A percentile compares a stretch with the other conserved stretches of the same genome.
phyloP scores from a whole-genome alignment of 2,888 invertebrate species.

The Amphiduros pacificus region DNA sequence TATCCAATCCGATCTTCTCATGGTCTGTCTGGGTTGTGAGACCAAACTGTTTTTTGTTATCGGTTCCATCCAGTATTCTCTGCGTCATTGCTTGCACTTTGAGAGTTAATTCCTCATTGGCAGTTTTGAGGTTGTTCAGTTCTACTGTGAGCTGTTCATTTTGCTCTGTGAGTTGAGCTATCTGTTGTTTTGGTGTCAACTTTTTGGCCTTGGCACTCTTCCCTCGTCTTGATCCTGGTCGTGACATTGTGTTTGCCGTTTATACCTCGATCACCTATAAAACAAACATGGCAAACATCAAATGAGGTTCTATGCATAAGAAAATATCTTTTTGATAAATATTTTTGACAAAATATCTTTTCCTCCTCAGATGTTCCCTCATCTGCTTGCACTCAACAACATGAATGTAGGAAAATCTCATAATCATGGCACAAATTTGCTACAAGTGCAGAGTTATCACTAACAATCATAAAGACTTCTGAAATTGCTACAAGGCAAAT shows the following conservation, averaged over 20 bases:
- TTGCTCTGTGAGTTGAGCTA: constrained; percentile 20
- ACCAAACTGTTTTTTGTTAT: constrained; percentile 16
- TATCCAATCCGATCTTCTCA: constrained; percentile 1
- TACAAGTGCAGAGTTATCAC: too few species aligned
- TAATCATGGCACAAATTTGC: too few species aligned
- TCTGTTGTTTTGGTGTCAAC: constrained; percentile 21
- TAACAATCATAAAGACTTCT: too few species aligned
- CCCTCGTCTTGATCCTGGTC: constrained; percentile 10
- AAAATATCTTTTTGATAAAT: too few species aligned
- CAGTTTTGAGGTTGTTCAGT: constrained; percentile 13
- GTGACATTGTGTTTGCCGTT: constrained; percentile 8
- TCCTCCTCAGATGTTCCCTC: too few species aligned
- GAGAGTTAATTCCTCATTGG: constrained; percentile 11
- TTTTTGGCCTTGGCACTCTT: constrained; percentile 12
- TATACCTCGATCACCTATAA: too few species aligned
- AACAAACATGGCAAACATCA: too few species aligned
- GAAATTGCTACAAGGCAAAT: too few species aligned
- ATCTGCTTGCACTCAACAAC: too few species aligned
- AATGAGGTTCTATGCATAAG: too few species aligned
- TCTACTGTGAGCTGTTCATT: constrained; percentile 22
- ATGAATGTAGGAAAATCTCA: too few species aligned
- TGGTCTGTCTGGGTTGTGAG: constrained; percentile 9
- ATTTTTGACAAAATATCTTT: too few species aligned
- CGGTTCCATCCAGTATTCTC: constrained; percentile 12
- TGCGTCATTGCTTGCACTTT: constrained; percentile 9